A percentile compares a stretch with the other conserved stretches of the same genome.
These are phyloP conservation scores for Nettapus auritus DNA, from an alignment of 2,113 vertebrate species.

Conservation along the genomic window DNA sequence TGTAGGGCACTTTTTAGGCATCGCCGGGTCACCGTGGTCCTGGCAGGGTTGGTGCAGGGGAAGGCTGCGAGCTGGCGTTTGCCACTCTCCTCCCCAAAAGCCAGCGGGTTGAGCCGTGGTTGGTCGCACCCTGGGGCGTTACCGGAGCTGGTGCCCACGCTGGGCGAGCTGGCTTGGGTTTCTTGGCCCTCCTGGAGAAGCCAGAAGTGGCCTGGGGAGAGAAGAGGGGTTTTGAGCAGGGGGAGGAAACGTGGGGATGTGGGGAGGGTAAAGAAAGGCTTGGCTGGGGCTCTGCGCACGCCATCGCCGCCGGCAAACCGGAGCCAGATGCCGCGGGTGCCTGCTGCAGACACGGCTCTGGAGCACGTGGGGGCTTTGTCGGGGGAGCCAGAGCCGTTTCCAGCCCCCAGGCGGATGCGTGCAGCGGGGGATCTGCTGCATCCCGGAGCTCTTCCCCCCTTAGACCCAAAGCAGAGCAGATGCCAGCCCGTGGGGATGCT, in stretches of 20 bases:
- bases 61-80: not conserved
- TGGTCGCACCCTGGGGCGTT: accelerated
- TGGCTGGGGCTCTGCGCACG: not conserved
- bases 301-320: accelerated
- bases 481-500: not conserved
- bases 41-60: not conserved
- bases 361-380: not conserved
- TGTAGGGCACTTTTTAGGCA: not conserved
- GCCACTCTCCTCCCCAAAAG: not conserved
- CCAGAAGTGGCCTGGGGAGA: accelerated
- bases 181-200: not conserved
- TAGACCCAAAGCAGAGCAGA: not conserved
- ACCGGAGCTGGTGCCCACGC: not conserved
- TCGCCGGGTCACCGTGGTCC: accelerated
- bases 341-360: not conserved
- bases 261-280: not conserved
- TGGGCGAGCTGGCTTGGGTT: not conserved
- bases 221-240: not conserved
- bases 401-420: not conserved
- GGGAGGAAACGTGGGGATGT: not conserved
- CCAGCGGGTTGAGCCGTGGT: accelerated
- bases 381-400: not conserved
- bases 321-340: not conserved
- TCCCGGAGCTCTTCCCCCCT: not conserved
- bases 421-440: not conserved